These are phyloP conservation scores for Nipponacmea schrenckii DNA, from an alignment of 2,888 invertebrate genomes.

Conservation along the genomic window DNA sequence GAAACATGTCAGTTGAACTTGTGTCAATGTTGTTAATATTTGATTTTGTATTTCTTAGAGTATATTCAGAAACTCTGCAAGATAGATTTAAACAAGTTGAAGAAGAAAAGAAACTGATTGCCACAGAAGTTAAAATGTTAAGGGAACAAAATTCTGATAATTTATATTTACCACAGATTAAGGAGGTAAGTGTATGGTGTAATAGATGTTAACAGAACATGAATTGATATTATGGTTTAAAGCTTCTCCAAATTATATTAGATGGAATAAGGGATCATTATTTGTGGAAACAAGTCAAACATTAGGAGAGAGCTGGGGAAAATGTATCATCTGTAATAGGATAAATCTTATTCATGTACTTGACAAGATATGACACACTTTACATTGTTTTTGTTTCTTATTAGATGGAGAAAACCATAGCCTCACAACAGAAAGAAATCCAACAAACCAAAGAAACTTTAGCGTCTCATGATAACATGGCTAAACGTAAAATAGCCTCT, in stretches of 20 bases:
- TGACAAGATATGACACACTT: no score
- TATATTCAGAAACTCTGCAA: background rate
- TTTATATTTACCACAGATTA: constrained; percentile 57
- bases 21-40: no score
- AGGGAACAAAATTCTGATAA: constrained; percentile 47
- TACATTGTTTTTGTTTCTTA: constrained; percentile 10
- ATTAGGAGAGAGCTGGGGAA: no score
- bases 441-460: constrained; percentile 56
- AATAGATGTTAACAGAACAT: no score
- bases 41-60: background rate
- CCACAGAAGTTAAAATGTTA: constrained; percentile 12
- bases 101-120: constrained; percentile 3
- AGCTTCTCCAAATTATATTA: no score
- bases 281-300: no score
- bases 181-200: constrained; percentile 52
- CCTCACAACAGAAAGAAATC: constrained; percentile 58
- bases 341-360: no score
- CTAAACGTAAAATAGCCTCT: constrained; percentile 56
- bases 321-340: no score
- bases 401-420: constrained; percentile 60
- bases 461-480: constrained; percentile 57
- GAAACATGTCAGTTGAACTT: no score
- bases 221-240: no score
- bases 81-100: constrained; percentile 11
- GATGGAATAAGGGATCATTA: no score